Conservation (phyloP, 1,140 invertebrate genomes). For the Drosophila bocki region DNA sequence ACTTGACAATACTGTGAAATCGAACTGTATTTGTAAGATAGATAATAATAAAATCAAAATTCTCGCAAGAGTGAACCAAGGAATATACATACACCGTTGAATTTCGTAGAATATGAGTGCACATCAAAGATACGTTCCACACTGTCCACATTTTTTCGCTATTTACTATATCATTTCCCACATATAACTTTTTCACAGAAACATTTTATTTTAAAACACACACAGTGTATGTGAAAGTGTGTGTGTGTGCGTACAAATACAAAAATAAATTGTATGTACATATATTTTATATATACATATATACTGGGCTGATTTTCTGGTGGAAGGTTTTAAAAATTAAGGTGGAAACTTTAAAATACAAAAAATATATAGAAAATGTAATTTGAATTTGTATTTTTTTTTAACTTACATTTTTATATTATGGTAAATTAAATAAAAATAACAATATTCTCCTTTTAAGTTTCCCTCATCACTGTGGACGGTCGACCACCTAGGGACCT, state of each 20-base stretch:
- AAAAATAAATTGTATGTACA: slow-evolving; percentile 7
- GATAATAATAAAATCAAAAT: slow-evolving; percentile 55
- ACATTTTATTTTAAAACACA: slow-evolving; percentile 54
- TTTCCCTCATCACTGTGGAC: neutral
- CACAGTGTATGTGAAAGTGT: slow-evolving; percentile 9
- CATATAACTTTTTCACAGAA: slow-evolving; percentile 30
- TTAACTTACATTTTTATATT: neutral
- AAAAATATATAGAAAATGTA: neutral
- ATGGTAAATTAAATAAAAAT: neutral
- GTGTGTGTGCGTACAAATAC: slow-evolving; percentile 18
- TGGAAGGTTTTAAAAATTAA: too few relatives aligned
- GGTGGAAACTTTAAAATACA: neutral
- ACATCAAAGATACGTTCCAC: slow-evolving; percentile 69
- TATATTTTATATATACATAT: neutral
- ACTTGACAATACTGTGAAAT: slow-evolving; percentile 15
- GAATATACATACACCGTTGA: slow-evolving; percentile 34
- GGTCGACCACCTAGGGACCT: too few relatives aligned
- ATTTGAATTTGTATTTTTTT: neutral
- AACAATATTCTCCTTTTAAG: neutral
- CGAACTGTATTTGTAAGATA: slow-evolving; percentile 29
- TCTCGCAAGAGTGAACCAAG: slow-evolving; percentile 57
- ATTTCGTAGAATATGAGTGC: slow-evolving; percentile 61
- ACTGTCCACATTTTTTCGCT: slow-evolving; percentile 72
- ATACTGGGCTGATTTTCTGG: neutral
- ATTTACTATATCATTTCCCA: slow-evolving; percentile 53